Evolutionary conservation across 92 coral and sea anemone species (phyloP).

Genomic region (Bergia sp.): DNA sequence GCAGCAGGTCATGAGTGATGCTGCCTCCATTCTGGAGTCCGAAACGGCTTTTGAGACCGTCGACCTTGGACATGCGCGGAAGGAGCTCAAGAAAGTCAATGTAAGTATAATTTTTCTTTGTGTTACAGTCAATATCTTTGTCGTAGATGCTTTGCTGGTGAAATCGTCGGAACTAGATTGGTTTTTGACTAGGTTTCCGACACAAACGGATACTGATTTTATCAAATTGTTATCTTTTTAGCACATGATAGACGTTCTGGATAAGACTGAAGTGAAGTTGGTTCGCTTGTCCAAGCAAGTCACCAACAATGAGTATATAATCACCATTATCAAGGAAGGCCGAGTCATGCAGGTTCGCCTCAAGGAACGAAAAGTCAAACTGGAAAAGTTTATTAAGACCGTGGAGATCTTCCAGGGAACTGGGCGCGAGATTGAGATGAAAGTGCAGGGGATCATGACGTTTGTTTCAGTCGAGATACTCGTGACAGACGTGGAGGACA

Average conservation of each 20-base stretch:
- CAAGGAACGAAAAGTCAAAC: slow-evolving; percentile 84
- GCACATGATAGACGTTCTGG: slow-evolving; percentile 86
- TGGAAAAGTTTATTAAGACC: slow-evolving; percentile 86
- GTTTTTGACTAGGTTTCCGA: background rate
- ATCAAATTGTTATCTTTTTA: background rate
- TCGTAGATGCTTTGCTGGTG: background rate
- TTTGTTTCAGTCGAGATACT: slow-evolving; percentile 87
- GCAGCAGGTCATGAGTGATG: slow-evolving; percentile 87
- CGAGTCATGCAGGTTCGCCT: slow-evolving; percentile 90
- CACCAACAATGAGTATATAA: slow-evolving; percentile 87
- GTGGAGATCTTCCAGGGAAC: slow-evolving; percentile 90
- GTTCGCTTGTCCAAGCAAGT: slow-evolving; percentile 85
- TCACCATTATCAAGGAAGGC: slow-evolving; percentile 87
- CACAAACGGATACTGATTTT: background rate
- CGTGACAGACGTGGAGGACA: slow-evolving; percentile 79
- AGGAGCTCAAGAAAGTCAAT: slow-evolving; percentile 81
- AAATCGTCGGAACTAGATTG: too few relatives aligned
- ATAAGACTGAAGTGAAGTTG: slow-evolving; percentile 83
- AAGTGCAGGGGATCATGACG: slow-evolving; percentile 84
- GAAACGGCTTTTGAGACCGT: slow-evolving; percentile 78
- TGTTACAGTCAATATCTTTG: background rate
- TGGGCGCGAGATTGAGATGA: slow-evolving; percentile 76
- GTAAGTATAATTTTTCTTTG: slow-evolving; percentile 50
- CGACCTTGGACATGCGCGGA: slow-evolving; percentile 75
- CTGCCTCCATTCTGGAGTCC: slow-evolving; percentile 79